Evolutionary conservation across 2,888 invertebrate species (phyloP), one percentile per base, ranked within the genome.

Genomic region (Galeopsomyia nigrocyanea): DNA sequence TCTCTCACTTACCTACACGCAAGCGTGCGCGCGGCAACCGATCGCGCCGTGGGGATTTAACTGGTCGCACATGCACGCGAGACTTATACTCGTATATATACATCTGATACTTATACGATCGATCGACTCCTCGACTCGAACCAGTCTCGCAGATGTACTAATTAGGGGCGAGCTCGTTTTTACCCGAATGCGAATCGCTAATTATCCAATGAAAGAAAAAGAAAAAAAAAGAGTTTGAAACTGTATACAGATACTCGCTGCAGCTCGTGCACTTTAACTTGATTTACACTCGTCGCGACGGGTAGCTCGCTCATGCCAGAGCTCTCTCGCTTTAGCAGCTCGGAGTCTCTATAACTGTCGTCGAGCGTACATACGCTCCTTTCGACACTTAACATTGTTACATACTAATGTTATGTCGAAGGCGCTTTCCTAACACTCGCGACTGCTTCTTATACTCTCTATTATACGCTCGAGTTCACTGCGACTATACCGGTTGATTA

Each of bases 311-410:
- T 50, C n/a, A n/a, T n/a, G n/a, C n/a, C n/a, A n/a, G n/a, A 63
- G 51, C 50, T 31, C 72, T 56, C 72, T 56, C 39, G 39, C 50
- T 58, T 31, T n/a, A n/a, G 21, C 53, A 26, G 16, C 31, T 39
- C 49, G 47, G 22, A 46, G 49, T 26, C 26, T 26, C 50, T 56
- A n/a, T n/a, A 22, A 69, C 62, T 21, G 19, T 19, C 56, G 56
- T 17, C 62, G 31, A 56, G 21, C 50, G 3, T 26, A 26, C 5
- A 26, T 5, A 26, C 51, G 51, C 47, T 57, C 61, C 68, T 72
- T 72, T 72, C 72, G 62, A 72, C 68, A 72, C 67, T 72, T 72
- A 72, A 68, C 72, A 72, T 71, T 67, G 49, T 66, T 68, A 62
- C 71, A 69, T 71, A 55, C 65, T 68, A 67, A 68, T 56, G 61